Conservation (phyloP, 2,113 vertebrate genomes). For the Geococcyx californianus region DNA sequence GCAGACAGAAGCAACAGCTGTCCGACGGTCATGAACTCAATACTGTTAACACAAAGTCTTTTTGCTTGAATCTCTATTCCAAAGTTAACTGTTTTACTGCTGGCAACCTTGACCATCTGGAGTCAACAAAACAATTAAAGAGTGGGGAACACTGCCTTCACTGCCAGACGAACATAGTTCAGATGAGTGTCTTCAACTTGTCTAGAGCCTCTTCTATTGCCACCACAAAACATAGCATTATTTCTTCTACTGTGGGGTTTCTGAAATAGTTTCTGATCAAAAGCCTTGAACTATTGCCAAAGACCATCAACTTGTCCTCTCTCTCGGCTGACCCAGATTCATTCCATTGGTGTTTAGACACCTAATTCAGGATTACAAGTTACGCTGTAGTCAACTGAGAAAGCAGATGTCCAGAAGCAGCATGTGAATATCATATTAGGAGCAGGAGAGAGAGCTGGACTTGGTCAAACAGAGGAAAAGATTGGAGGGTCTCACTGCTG, state of each 20-base stretch:
- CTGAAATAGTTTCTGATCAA: neutral
- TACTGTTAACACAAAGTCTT: neutral
- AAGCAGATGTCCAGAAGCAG: neutral
- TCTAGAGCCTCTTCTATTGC: neutral
- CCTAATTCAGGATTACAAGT: neutral
- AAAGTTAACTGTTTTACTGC: neutral
- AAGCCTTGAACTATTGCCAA: neutral
- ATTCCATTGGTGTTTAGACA: neutral
- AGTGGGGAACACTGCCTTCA: neutral
- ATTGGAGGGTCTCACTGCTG: neutral
- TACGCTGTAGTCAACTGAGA: neutral
- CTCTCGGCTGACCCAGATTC: neutral
- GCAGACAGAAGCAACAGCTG: neutral
- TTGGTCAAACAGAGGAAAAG: neutral
- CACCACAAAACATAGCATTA: neutral
- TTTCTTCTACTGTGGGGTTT: neutral
- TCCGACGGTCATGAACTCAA: neutral
- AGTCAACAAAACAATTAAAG: neutral
- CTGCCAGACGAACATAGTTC: neutral
- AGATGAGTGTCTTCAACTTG: neutral
- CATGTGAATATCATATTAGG: neutral
- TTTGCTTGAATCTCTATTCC: neutral
- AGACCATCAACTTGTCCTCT: accelerated
- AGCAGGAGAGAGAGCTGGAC: neutral
- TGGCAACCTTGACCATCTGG: neutral